Conservation (phyloP, 2,113 vertebrate species). For the Podarcis muralis region DNA sequence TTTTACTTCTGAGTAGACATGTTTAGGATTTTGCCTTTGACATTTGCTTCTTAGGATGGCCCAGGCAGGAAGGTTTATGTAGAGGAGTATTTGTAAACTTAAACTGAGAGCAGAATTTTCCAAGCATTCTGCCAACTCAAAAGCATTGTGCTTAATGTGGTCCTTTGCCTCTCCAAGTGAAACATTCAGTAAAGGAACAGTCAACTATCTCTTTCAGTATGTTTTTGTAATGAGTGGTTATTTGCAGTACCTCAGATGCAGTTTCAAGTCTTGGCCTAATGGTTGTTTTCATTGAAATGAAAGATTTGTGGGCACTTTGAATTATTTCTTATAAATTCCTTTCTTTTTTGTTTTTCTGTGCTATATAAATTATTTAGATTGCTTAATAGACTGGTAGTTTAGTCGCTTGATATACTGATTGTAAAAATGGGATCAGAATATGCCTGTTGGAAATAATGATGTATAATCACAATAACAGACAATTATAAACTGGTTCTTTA, state of each 20-base stretch:
- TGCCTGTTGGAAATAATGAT: not conserved
- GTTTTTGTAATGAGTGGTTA: not conserved
- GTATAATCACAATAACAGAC: too few species aligned
- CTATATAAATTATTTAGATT: not conserved
- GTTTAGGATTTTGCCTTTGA: not conserved
- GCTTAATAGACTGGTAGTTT: not conserved
- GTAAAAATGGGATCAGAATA: not conserved
- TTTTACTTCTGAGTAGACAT: too few species aligned
- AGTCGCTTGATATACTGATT: not conserved
- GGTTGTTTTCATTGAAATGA: constrained; percentile 15
- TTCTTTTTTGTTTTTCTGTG: not conserved
- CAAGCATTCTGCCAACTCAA: constrained; percentile 8
- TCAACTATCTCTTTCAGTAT: constrained; percentile 2
- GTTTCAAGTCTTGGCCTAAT: not conserved
- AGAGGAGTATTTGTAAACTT: not conserved
- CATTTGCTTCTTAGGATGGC: constrained; percentile 1
- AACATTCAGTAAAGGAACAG: constrained; percentile 5
- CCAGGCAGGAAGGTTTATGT: not conserved
- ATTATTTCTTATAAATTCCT: not conserved
- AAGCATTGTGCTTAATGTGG: constrained; percentile 8
- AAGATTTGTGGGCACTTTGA: not conserved
- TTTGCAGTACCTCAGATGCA: not conserved
- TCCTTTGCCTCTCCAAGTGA: constrained; percentile 11
- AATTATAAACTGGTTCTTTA: not conserved
- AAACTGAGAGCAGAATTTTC: constrained; percentile 14